Conservation (phyloP, 2,888 invertebrate genomes). For the Odontocolon sp. region DNA sequence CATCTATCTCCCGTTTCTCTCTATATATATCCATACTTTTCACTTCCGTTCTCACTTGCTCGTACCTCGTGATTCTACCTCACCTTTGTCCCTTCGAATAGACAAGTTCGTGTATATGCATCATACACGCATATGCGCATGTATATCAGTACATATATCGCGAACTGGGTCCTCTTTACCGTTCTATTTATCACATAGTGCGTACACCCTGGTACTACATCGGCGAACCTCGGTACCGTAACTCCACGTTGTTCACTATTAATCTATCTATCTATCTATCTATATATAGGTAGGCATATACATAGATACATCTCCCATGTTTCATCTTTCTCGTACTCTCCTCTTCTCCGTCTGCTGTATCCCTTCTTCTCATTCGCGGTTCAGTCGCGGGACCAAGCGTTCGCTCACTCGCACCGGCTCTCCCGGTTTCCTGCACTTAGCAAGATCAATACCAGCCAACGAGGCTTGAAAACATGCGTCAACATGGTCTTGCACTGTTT, state of each 20-base stretch:
- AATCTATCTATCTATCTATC: too few relatives aligned
- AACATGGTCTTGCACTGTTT: slow-evolving; percentile 82
- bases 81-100: slow-evolving; percentile 21
- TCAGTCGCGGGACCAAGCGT: slow-evolving; percentile 58
- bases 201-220: slow-evolving; percentile 33
- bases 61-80: slow-evolving; percentile 43
- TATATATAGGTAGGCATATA: neutral
- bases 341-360: too few relatives aligned
- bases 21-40: slow-evolving; percentile 55
- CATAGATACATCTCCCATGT: slow-evolving; percentile 31
- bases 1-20: slow-evolving; percentile 39
- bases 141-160: neutral
- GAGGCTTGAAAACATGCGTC: slow-evolving; percentile 85
- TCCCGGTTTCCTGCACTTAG: slow-evolving; percentile 80
- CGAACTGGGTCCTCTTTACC: neutral
- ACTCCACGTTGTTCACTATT: too few relatives aligned
- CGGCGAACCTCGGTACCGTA: slow-evolving; percentile 45
- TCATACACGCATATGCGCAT: slow-evolving; percentile 36
- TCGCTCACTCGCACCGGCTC: slow-evolving; percentile 71
- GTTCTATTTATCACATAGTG: too few relatives aligned
- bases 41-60: slow-evolving; percentile 56
- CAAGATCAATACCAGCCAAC: slow-evolving; percentile 84
- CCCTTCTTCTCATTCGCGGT: slow-evolving; percentile 41
- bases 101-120: slow-evolving; percentile 27
- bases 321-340: slow-evolving; percentile 34